Percentiles rank a stretch among this genome's conserved stretches.
phyloP scores from a whole-genome alignment of 2,888 invertebrate genomes.

The Rapana venosa region DNA sequence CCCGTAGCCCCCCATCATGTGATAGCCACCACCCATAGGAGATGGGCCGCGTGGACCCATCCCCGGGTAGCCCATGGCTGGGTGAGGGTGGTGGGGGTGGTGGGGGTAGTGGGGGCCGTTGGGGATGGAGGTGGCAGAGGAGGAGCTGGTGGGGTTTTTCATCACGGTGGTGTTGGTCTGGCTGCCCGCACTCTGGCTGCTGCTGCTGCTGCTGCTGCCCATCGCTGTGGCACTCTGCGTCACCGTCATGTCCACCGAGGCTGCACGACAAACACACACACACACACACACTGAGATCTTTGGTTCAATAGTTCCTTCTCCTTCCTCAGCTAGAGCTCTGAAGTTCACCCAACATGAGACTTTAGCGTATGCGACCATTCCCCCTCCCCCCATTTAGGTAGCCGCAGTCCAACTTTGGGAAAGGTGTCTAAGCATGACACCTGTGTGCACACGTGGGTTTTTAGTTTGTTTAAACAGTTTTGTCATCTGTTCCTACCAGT shows the following conservation, averaged over 20 bases:
- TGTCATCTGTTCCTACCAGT: too few relatives aligned
- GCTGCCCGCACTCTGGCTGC: constrained; percentile 50
- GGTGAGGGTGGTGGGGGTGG: constrained; percentile 36
- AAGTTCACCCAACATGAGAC: too few relatives aligned
- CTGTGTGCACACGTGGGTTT: too few relatives aligned
- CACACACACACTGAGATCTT: too few relatives aligned
- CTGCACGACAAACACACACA: constrained; percentile 11
- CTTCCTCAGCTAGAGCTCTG: not conserved
- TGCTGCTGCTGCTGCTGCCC: constrained; percentile 51
- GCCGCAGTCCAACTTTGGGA: too few relatives aligned
- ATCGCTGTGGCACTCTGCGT: constrained; percentile 74
- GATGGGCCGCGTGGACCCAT: constrained; percentile 37
- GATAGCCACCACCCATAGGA: constrained; percentile 31
- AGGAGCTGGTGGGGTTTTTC: constrained; percentile 46
- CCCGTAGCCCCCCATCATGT: constrained; percentile 25
- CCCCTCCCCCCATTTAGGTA: too few relatives aligned
- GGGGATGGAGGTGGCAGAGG: constrained; percentile 49
- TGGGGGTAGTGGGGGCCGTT: constrained; percentile 42
- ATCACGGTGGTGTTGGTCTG: constrained; percentile 48
- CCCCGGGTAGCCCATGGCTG: constrained; percentile 29
- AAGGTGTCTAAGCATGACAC: too few relatives aligned
- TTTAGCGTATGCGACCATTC: too few relatives aligned
- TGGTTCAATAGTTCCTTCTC: not conserved
- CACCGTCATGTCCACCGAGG: constrained; percentile 56
- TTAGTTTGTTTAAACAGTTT: too few relatives aligned